Evolutionary conservation across 1,140 invertebrate genomes (phyloP).

Genomic region (Thalassaphorura encarpata): DNA sequence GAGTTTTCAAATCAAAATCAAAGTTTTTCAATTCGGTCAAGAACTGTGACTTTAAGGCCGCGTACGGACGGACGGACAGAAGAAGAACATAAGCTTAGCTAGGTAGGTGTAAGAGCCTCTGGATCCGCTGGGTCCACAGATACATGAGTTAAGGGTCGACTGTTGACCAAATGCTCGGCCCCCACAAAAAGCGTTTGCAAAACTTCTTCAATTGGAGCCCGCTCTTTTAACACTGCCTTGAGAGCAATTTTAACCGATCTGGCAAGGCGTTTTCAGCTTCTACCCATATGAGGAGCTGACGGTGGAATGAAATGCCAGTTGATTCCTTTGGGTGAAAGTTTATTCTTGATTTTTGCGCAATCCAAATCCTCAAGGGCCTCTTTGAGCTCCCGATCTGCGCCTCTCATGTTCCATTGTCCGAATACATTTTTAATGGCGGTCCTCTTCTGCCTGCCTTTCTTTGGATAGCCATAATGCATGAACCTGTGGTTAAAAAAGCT

Average conservation of each 20-base stretch:
- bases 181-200: conserved; percentile 10
- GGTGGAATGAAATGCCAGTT: conserved; percentile 36
- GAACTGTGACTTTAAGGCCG: neutral
- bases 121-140: conserved; percentile 3
- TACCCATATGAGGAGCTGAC: conserved; percentile 34
- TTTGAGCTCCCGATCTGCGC: conserved; percentile 30
- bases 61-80: neutral
- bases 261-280: conserved; percentile 36
- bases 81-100: conserved; percentile 5
- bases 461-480: conserved; percentile 12
- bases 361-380: conserved; percentile 20
- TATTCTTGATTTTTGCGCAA: conserved; percentile 1
- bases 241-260: conserved; percentile 34
- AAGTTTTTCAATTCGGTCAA: no score
- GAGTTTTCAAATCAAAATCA: no score
- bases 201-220: conserved; percentile 8
- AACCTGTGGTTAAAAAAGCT: conserved; percentile 9
- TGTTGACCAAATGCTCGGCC: conserved; percentile 14
- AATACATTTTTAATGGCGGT: conserved; percentile 18
- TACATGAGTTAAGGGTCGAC: conserved; percentile 7
- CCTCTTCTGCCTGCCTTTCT: conserved; percentile 23
- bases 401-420: conserved; percentile 32
- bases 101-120: conserved; percentile 13
- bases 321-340: conserved; percentile 7
- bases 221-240: neutral